Base-by-base conservation (phyloP, 2,797 vertebrate genomes). In the Leuciscus waleckii region DNA sequence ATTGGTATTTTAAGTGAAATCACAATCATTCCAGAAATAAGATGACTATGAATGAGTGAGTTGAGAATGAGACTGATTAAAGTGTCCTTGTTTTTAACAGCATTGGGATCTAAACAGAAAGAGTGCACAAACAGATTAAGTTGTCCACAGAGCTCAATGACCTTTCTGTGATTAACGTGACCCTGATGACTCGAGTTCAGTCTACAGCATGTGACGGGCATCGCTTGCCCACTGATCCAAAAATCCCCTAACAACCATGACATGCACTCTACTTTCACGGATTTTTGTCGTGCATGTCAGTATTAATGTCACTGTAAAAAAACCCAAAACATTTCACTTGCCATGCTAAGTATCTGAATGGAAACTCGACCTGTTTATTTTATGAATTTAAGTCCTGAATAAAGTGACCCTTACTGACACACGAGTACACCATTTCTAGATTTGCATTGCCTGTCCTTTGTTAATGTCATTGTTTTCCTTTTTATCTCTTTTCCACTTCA, bases 121-220 rank as follows among this genome's bases (percentile, higher is more conserved):
- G 19, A n/a, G 69, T 8, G 8, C 35, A 68, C n/a, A 7, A 41
- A 29, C 54, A 81, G 43, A 75, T 79, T 67, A 75, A 75, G 35
- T 61, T n/a, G 56, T 39, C 19, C 61, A 74, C 35, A 10, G 29
- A 68, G 79, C 35, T 56, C 26, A 17, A 63, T 79, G 75, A 79
- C 75, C n/a, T 65, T 14, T 54, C 54, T 87, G 81, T 83, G 75
- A 83, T 83, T 79, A 87, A 83, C 46, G 41, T 74, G 81, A 83
- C 46, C 69, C 71, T 75, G 29, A 46, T 80, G 86, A 75, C 58
- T 54, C 32, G 9, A 75, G 65, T 43, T 83, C 68, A 61, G 26
- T 71, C 37, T 14, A 17, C 23, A 46, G 32, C 63, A 65, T 78
- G 46, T 74, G 35, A 74, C 7, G 39, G 29, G 37, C 82, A 74